Conservation (phyloP, 2,113 vertebrate genomes). For the Anolis sagrei region DNA sequence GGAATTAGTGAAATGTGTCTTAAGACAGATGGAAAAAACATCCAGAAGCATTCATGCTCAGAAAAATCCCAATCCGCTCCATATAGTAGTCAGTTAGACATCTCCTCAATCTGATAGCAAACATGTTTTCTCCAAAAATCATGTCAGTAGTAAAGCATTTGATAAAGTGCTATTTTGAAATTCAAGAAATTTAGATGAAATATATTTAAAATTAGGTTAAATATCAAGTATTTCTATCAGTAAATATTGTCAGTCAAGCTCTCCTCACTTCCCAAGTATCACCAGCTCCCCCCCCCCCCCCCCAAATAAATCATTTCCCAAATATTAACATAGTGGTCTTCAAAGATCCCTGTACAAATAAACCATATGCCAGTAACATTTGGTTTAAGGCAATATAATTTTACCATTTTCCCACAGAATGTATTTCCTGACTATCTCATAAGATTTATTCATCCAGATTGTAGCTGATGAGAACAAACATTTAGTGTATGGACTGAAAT, state of each 20-base stretch:
- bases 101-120: slow-evolving; percentile 58
- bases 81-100: slow-evolving; percentile 56
- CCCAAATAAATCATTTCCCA: slow-evolving; percentile 22
- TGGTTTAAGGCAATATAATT: background rate
- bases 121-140: slow-evolving; percentile 66
- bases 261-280: background rate
- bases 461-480: background rate
- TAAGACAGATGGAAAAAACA: slow-evolving; percentile 52
- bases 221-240: slow-evolving; percentile 58
- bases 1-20: slow-evolving; percentile 32
- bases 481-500: background rate
- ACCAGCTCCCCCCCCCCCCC: background rate
- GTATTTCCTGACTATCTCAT: background rate
- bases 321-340: slow-evolving; percentile 35
- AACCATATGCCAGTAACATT: slow-evolving; percentile 19
- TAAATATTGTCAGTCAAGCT: slow-evolving; percentile 62
- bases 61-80: slow-evolving; percentile 61
- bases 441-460: background rate
- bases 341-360: slow-evolving; percentile 18
- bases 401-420: background rate
- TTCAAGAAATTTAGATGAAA: slow-evolving; percentile 59
- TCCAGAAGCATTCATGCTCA: slow-evolving; percentile 61
- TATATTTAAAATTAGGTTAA: slow-evolving; percentile 55
- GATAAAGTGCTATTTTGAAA: slow-evolving; percentile 83
- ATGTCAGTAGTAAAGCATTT: slow-evolving; percentile 82